Percentiles rank a stretch among this genome's conserved stretches.
These are phyloP conservation scores for Malacoctenus gilli DNA, from an alignment of 2,797 vertebrate species.

Conservation along the genomic window DNA sequence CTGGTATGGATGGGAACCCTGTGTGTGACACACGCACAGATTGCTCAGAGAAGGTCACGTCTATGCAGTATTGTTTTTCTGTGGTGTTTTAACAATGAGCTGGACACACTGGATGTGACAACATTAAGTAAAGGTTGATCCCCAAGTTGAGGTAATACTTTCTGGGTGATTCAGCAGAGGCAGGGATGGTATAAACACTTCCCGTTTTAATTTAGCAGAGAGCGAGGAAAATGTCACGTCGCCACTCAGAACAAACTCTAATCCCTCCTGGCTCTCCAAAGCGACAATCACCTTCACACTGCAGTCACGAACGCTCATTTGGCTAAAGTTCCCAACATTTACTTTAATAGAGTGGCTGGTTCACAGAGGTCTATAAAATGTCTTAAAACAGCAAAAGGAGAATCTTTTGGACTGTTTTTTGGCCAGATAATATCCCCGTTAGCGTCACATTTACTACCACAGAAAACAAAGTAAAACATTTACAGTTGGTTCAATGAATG, in stretches of 20 bases:
- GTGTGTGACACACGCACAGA: conserved; percentile 32
- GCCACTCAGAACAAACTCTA: conserved; percentile 2
- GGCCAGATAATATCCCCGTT: background rate
- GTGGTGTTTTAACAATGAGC: conserved; percentile 4
- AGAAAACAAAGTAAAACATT: background rate
- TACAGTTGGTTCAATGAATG: no score
- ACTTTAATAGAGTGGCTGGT: background rate
- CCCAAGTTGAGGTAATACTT: conserved; percentile 8
- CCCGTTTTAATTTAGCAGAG: conserved; percentile 21
- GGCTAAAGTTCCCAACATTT: no score
- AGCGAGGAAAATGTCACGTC: conserved; percentile 6
- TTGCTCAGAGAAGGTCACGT: conserved; percentile 10
- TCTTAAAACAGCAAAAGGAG: background rate
- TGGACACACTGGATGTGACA: conserved; percentile 5
- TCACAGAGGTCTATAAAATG: background rate
- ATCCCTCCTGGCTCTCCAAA: conserved; percentile 13
- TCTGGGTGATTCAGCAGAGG: background rate
- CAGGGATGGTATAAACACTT: background rate
- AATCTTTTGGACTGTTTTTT: background rate
- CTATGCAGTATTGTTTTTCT: background rate
- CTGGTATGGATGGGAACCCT: conserved; percentile 98
- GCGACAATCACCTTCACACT: conserved; percentile 27
- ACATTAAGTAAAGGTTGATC: conserved; percentile 2
- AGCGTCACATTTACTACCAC: background rate
- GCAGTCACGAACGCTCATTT: background rate